A percentile compares a stretch with the other conserved stretches of the same genome.
Evolutionary conservation across 2,888 invertebrate genomes (phyloP).

Genomic region (Gasteruption jaculator): DNA sequence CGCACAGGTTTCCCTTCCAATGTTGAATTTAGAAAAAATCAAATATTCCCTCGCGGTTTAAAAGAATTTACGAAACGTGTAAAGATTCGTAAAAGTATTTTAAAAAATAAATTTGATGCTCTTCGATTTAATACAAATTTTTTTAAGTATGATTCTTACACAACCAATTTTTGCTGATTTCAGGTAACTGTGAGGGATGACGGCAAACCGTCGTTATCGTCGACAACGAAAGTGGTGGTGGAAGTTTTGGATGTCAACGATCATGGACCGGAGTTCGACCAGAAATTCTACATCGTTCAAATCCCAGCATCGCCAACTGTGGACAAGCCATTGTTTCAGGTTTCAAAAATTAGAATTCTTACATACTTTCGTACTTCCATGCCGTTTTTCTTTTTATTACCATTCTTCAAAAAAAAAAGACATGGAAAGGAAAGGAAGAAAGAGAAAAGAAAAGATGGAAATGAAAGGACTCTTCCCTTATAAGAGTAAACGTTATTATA

Average conservation of each 20-base stretch:
- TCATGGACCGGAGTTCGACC: constrained; percentile 80
- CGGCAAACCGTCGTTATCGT: constrained; percentile 67
- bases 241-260: constrained; percentile 82
- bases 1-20: no score
- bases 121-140: no score
- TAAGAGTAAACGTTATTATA: no score
- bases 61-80: no score
- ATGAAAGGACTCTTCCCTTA: no score
- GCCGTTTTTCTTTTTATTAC: constrained; percentile 22
- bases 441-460: background rate
- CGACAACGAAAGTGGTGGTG: constrained; percentile 77
- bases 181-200: constrained; percentile 75
- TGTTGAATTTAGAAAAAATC: no score
- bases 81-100: no score
- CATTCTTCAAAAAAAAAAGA: background rate
- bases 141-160: no score
- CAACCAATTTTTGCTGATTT: constrained; percentile 24
- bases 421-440: background rate
- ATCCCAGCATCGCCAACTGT: constrained; percentile 61
- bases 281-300: constrained; percentile 75
- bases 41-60: no score
- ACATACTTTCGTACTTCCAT: no score
- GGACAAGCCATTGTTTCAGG: constrained; percentile 62
- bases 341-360: no score
- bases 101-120: no score